Conservation (phyloP, 1,140 invertebrate species). For the Brachystomella parvula region DNA sequence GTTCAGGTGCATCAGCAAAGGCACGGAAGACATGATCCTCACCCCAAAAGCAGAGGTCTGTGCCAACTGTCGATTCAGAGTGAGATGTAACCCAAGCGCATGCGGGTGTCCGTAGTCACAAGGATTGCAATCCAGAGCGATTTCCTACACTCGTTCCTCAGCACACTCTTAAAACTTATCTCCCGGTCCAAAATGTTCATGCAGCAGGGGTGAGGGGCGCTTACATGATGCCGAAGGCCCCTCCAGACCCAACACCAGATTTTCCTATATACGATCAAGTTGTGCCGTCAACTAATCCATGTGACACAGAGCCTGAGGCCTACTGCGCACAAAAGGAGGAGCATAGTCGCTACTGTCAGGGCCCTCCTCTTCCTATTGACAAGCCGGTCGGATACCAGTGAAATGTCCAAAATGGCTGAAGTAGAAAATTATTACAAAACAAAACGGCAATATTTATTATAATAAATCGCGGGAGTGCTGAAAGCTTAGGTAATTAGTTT, state of each 20-base stretch:
- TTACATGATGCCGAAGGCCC: background rate
- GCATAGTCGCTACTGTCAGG: background rate
- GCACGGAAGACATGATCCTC: slow-evolving; percentile 19
- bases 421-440: no score
- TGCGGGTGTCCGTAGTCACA: slow-evolving; percentile 1
- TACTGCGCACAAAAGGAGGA: background rate
- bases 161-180: background rate
- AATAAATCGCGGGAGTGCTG: no score
- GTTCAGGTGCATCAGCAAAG: background rate
- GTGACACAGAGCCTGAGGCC: background rate
- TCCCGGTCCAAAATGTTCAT: background rate
- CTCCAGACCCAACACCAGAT: background rate
- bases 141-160: background rate
- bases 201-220: background rate
- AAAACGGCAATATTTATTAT: no score
- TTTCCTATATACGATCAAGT: background rate
- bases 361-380: background rate
- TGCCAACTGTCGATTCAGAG: slow-evolving; percentile 2
- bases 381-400: no score
- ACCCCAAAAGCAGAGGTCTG: slow-evolving; percentile 14
- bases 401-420: no score
- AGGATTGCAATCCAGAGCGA: background rate
- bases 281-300: background rate
- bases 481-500: no score
- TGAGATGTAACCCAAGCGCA: background rate